Percentiles rank a stretch among this genome's conserved stretches.
phyloP scores from a whole-genome alignment of 2,888 invertebrate species.

The Oscheius onirici region DNA sequence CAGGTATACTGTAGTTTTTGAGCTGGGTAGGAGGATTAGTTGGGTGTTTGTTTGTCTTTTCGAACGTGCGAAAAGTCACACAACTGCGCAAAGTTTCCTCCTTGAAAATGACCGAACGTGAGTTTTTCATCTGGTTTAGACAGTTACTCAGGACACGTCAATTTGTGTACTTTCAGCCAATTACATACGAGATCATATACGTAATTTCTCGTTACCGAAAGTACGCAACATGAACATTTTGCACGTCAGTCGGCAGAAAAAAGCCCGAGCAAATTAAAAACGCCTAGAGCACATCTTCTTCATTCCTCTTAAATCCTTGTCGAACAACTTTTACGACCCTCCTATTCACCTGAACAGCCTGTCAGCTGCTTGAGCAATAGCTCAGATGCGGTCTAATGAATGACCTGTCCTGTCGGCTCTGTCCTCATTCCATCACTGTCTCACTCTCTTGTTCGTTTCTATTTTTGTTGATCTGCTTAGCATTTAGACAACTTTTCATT shows the following conservation, averaged over 20 bases:
- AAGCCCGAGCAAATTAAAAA: neutral
- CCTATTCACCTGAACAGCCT: constrained; percentile 1
- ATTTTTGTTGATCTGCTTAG: neutral
- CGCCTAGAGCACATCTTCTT: neutral
- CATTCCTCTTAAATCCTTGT: neutral
- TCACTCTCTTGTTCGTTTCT: neutral
- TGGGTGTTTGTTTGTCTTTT: neutral
- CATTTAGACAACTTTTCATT: neutral
- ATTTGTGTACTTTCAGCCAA: too few relatives aligned
- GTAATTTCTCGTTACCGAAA: too few relatives aligned
- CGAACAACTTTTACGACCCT: neutral
- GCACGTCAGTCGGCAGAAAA: neutral
- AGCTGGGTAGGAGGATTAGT: neutral
- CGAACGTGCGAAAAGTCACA: neutral
- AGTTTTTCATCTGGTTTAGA: too few relatives aligned
- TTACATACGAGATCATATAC: too few relatives aligned
- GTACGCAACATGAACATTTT: neutral
- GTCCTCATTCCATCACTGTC: constrained; percentile 12
- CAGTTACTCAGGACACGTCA: too few relatives aligned
- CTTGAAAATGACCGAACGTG: neutral
- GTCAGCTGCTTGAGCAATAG: constrained; percentile 25
- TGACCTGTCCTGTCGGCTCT: neutral
- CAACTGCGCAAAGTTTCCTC: too few relatives aligned
- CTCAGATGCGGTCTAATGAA: constrained; percentile 2
- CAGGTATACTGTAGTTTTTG: constrained; percentile 9